Percentiles rank a stretch among this genome's conserved stretches.
phyloP scores from a whole-genome alignment of 2,113 vertebrate species.

The Crotalus tigris region DNA sequence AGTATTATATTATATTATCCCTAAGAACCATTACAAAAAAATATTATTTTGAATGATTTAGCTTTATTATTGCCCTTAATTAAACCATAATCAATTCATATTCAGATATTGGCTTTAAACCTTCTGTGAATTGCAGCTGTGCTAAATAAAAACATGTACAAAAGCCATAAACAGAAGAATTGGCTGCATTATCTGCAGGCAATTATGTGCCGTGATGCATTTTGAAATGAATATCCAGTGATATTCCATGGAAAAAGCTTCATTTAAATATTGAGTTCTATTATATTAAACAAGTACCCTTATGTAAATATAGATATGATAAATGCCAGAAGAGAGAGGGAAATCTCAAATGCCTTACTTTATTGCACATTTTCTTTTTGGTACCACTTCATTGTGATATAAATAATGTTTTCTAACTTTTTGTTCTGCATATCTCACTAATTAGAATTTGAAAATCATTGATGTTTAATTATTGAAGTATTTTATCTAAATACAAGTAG shows the following conservation, averaged over 20 bases:
- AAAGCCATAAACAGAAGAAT: background rate
- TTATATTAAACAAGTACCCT: background rate
- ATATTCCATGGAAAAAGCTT: background rate
- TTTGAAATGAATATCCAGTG: background rate
- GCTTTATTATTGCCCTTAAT: background rate
- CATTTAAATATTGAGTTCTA: background rate
- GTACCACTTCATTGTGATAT: constrained; percentile 50
- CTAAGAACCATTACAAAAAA: background rate
- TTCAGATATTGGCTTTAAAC: background rate
- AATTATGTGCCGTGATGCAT: background rate
- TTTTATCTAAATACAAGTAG: constrained; percentile 67
- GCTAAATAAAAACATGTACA: background rate
- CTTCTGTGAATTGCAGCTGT: background rate
- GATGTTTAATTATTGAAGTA: constrained; percentile 71
- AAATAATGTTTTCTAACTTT: constrained; percentile 56
- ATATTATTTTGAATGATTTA: background rate
- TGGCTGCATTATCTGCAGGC: background rate
- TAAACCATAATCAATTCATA: background rate
- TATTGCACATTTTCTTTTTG: constrained; percentile 57
- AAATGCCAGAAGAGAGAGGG: background rate
- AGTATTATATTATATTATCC: background rate
- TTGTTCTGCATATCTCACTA: constrained; percentile 37
- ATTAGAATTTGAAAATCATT: constrained; percentile 54
- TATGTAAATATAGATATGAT: constrained; percentile 25
- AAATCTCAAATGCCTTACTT: constrained; percentile 50